Evolutionary conservation across 2,113 vertebrate genomes (phyloP).

Genomic region (Vidua macroura): DNA sequence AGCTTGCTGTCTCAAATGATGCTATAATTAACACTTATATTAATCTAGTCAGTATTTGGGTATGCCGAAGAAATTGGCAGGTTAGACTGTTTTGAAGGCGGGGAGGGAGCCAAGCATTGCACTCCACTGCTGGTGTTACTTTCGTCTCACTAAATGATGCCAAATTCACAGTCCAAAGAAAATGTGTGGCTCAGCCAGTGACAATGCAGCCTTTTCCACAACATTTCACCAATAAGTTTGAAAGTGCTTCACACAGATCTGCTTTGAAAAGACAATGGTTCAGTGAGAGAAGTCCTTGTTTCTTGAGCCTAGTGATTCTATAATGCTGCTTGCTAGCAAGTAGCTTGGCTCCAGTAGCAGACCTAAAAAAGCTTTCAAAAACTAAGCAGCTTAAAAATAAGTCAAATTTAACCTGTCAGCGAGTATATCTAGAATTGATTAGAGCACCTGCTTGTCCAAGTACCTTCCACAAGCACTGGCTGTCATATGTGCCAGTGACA

Average conservation of each 20-base stretch:
- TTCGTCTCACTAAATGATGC: not conserved
- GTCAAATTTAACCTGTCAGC: not conserved
- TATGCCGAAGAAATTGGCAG: slow-evolving; percentile 15
- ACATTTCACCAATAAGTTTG: not conserved
- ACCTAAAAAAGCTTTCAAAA: not conserved
- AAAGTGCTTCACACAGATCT: not conserved
- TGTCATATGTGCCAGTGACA: not conserved
- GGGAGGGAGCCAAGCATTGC: slow-evolving; percentile 35
- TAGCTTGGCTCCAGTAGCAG: not conserved
- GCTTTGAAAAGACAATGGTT: not conserved
- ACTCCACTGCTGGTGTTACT: not conserved
- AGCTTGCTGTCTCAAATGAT: not conserved
- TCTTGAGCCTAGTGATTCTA: not conserved
- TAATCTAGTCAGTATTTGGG: slow-evolving; percentile 22
- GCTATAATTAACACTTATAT: slow-evolving; percentile 37
- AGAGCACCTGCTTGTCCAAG: not conserved
- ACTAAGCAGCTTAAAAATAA: not conserved
- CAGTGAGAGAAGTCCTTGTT: not conserved
- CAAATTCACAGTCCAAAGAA: slow-evolving; percentile 46
- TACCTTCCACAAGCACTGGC: not conserved
- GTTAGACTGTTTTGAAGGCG: slow-evolving; percentile 15
- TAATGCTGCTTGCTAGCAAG: not conserved
- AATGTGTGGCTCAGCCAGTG: not conserved
- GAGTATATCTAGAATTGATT: not conserved
- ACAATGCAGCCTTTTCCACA: slow-evolving; percentile 31